Base-by-base conservation (phyloP, 2,113 vertebrate species). In the Pantherophis guttatus region DNA sequence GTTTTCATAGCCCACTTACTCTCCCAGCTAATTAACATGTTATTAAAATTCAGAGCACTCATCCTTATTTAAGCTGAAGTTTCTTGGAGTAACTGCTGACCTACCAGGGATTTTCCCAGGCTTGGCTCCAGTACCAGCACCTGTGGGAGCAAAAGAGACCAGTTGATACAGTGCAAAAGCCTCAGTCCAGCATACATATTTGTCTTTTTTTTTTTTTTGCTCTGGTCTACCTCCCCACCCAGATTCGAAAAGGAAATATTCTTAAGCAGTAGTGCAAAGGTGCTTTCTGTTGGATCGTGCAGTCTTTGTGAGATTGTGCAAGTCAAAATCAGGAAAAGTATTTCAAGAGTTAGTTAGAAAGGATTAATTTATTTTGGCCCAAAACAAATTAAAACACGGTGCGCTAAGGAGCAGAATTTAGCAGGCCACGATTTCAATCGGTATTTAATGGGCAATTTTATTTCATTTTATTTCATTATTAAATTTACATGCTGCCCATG, bases 81-180 rank as follows among this genome's bases (percentile, higher is more conserved):
- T 70, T 70, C 54, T 87, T 6, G 39, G 15, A 58, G 81, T 57
- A 53, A 57, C 15, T 1, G 0, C 3, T 8, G 81, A 70, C 97
- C 89, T 95, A 98, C 98, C 98, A 26, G 98, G 98, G 92, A 98
- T 94, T 96, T 98, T 98, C 55, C 98, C 97, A 44, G 98, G 97
- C 48, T 98, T 98, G 54, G 0, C 98, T 91, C 92, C 97, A 0
- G 96, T 96, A 0, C 97, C 98, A 2, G 96, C 98, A 96, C 97
- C 98, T 98, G 94, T 23, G 5, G 92, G 24, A 15, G 24, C 95
- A 93, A 95, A 65, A 50, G 26, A 48, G 9, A 65, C 26, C 7
- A 24, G 44, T 29, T 29, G 90, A 17, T 33, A 75, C 55, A 50
- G 57, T 21, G 21, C 11, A 29, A 86, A 52, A 87, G 48, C 23